Base-by-base conservation (phyloP, 2,797 vertebrate genomes). In the Neosalanx taihuensis region DNA sequence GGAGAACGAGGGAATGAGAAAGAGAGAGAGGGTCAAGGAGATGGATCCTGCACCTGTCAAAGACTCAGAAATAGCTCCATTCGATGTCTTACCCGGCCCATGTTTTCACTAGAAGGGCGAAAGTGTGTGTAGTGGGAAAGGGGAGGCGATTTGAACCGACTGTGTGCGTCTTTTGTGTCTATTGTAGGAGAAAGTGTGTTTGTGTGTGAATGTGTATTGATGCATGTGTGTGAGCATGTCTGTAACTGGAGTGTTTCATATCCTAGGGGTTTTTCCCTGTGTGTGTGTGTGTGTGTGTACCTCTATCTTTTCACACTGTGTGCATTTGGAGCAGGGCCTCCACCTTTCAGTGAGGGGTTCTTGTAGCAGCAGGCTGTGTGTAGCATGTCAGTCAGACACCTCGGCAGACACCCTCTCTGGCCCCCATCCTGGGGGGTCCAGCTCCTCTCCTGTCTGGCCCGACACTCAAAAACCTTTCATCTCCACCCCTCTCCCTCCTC, bases 381-480 rank as follows among this genome's bases (percentile, higher is more conserved):
- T 41, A 62, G 76, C 10, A 35, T 83, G 87, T 90, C 86, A 89
- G 81, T 88, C 85, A 86, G 83, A 77, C 81, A 57, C 64, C 35
- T n/a, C 76, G 56, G 77, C 75, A 85, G 86, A 87, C 87, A 70
- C 81, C 85, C 85, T 88, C 85, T 79, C 77, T 73, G 78, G 75
- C 79, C 83, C 79, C 73, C 74, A 35, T 80, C 60, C 76, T 80
- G 87, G 86, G 86, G 79, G 86, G 87, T 86, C 88, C 84, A 79
- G 82, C 81, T 86, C 84, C 70, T 85, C 81, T 76, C 77, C 78
- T 75, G 81, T 83, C 87, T 87, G 80, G 29, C 74, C 84, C 80
- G 81, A 87, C 89, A 86, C 83, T 63, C 71, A 81, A 33, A 3
- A 1, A 74, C 83, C 80, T 90, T 90, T 91, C 76, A 88, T 90